Evolutionary conservation across 2,888 invertebrate species (phyloP).

Genomic region (Cantharis nigra): DNA sequence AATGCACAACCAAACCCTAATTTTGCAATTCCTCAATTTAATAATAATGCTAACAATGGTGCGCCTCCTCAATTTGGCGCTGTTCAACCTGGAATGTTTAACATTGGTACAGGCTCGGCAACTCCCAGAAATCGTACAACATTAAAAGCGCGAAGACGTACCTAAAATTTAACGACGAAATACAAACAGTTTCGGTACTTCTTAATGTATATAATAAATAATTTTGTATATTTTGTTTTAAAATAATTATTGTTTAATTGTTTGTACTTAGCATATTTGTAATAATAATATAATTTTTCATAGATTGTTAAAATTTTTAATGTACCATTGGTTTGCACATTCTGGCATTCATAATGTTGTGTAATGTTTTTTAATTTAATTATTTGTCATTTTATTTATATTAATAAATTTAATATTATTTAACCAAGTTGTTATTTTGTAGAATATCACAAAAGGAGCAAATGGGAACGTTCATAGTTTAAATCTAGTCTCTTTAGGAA

Average conservation of each 20-base stretch:
- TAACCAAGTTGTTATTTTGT: background rate
- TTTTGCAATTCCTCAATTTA: background rate
- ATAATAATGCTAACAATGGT: background rate
- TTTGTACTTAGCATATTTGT: background rate
- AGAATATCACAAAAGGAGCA: background rate
- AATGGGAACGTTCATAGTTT: too few species aligned
- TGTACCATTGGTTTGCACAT: background rate
- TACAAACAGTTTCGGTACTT: background rate
- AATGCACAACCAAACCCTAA: background rate
- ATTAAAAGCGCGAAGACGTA: constrained; percentile 46
- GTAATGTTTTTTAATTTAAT: background rate
- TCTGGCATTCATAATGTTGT: background rate
- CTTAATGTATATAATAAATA: background rate
- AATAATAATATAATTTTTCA: background rate
- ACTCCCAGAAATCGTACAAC: constrained; percentile 52
- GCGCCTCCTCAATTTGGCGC: constrained; percentile 28
- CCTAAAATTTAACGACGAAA: constrained; percentile 19
- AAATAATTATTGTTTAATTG: background rate
- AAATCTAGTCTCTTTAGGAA: too few species aligned
- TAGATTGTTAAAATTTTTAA: background rate
- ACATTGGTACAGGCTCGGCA: constrained; percentile 56
- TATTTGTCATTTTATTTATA: background rate
- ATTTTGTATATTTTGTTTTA: background rate
- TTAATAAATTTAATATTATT: background rate
- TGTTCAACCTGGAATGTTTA: constrained; percentile 52